Percentiles rank a stretch among this genome's conserved stretches.
Conservation (phyloP, 2,888 invertebrate genomes). For the Arge pagana region DNA sequence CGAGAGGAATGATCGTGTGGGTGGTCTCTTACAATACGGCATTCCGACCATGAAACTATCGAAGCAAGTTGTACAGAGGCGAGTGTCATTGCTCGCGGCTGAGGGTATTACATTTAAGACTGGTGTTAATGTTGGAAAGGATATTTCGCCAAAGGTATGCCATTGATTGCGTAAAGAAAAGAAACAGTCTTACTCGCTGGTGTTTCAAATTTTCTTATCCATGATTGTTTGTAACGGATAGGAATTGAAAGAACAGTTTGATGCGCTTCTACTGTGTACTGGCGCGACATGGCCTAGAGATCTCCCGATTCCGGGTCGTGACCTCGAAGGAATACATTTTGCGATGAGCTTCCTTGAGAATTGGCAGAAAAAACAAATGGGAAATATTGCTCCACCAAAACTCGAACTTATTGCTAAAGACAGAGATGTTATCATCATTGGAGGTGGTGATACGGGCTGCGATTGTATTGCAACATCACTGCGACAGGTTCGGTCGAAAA, state of each 20-base stretch:
- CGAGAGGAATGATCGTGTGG: conserved; percentile 94
- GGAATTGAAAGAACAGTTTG: conserved; percentile 56
- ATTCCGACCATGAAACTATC: conserved; percentile 99
- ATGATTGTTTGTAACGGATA: conserved; percentile 23
- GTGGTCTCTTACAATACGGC: conserved; percentile 95
- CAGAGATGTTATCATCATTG: conserved; percentile 92
- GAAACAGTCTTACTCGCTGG: neutral
- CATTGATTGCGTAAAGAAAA: conserved; percentile 1
- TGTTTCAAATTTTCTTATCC: neutral
- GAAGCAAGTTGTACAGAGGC: conserved; percentile 88
- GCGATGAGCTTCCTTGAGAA: conserved; percentile 97
- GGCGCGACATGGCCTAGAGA: conserved; percentile 98
- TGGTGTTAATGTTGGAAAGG: conserved; percentile 88
- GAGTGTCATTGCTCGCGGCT: conserved; percentile 82
- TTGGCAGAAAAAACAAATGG: conserved; percentile 94
- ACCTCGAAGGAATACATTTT: conserved; percentile 92
- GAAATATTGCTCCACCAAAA: conserved; percentile 61
- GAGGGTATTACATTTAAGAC: conserved; percentile 93
- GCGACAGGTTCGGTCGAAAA: conserved; percentile 64
- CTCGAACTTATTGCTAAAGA: conserved; percentile 79
- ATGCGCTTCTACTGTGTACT: conserved; percentile 87
- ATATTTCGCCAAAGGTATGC: conserved; percentile 74
- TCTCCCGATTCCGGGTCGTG: conserved; percentile 80
- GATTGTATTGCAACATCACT: conserved; percentile 98
- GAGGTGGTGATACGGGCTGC: conserved; percentile 86